Conservation (phyloP, 2,113 vertebrate genomes). For the Myrmecobius fasciatus region DNA sequence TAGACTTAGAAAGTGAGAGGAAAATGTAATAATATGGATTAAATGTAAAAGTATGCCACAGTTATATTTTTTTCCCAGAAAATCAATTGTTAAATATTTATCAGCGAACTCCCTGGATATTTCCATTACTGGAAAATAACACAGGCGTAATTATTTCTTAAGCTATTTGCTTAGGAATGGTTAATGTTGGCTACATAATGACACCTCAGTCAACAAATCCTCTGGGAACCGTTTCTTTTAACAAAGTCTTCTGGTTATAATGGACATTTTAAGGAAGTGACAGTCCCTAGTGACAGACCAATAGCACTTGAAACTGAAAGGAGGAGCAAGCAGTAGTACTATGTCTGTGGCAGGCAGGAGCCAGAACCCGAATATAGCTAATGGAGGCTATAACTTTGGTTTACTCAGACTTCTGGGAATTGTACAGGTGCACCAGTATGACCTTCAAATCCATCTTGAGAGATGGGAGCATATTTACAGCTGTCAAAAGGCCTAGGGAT, state of each 20-base stretch:
- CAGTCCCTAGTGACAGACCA: neutral
- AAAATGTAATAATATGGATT: neutral
- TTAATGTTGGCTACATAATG: neutral
- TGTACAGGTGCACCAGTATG: neutral
- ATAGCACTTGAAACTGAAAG: constrained; percentile 42
- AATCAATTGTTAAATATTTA: neutral
- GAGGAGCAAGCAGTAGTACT: neutral
- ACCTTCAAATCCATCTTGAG: neutral
- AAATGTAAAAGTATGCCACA: neutral
- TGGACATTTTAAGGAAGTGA: constrained; percentile 15
- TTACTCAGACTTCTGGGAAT: neutral
- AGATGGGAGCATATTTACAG: neutral
- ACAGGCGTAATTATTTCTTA: constrained; percentile 52
- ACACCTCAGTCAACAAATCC: constrained; percentile 33
- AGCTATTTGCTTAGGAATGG: constrained; percentile 28
- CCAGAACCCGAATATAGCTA: constrained; percentile 3
- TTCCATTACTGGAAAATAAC: neutral
- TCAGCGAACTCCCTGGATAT: neutral
- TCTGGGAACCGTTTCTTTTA: constrained; percentile 25
- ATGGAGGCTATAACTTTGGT: neutral
- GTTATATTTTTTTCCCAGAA: neutral
- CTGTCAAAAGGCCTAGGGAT: neutral
- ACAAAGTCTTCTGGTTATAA: neutral
- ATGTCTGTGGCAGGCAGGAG: neutral
- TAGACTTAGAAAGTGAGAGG: neutral